phyloP scores from a whole-genome alignment of 2,888 invertebrate genomes.

The Allygus modestus region DNA sequence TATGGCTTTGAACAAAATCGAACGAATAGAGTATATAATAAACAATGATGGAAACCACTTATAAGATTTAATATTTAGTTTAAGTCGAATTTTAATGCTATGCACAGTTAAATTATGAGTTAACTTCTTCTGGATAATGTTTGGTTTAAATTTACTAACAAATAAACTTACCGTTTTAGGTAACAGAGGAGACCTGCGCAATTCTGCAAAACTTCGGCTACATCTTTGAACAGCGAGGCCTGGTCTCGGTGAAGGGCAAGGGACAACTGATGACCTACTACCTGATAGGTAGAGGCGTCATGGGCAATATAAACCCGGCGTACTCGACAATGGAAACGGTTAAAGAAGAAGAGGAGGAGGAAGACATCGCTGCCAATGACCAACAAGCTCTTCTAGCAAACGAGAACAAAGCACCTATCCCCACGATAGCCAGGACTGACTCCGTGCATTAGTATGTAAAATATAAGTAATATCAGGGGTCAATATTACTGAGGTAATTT shows the following conservation, averaged over 20 bases:
- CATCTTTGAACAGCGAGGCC: slow-evolving; percentile 94
- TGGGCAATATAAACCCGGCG: slow-evolving; percentile 45
- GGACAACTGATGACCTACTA: slow-evolving; percentile 98
- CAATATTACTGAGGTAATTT: neutral
- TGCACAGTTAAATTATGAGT: too few species aligned
- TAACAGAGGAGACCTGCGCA: slow-evolving; percentile 95
- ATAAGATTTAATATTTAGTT: too few species aligned
- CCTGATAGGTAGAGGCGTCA: slow-evolving; percentile 78
- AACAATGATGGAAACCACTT: too few species aligned
- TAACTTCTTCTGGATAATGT: too few species aligned
- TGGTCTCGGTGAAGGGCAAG: slow-evolving; percentile 98
- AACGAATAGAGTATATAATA: too few species aligned
- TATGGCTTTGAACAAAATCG: too few species aligned
- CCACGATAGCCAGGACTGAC: slow-evolving; percentile 41
- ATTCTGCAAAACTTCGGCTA: slow-evolving; percentile 94
- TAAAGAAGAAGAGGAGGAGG: slow-evolving; percentile 69
- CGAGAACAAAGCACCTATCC: neutral
- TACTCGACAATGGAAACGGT: slow-evolving; percentile 69
- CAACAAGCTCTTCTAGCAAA: slow-evolving; percentile 58
- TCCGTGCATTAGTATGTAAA: slow-evolving; percentile 16
- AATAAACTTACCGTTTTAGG: too few species aligned
- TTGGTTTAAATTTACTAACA: too few species aligned
- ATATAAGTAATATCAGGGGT: neutral
- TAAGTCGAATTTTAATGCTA: too few species aligned
- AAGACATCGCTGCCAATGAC: slow-evolving; percentile 55